These are phyloP conservation scores for Odontocerum albicorne DNA, from an alignment of 2,888 invertebrate species.

Conservation along the genomic window DNA sequence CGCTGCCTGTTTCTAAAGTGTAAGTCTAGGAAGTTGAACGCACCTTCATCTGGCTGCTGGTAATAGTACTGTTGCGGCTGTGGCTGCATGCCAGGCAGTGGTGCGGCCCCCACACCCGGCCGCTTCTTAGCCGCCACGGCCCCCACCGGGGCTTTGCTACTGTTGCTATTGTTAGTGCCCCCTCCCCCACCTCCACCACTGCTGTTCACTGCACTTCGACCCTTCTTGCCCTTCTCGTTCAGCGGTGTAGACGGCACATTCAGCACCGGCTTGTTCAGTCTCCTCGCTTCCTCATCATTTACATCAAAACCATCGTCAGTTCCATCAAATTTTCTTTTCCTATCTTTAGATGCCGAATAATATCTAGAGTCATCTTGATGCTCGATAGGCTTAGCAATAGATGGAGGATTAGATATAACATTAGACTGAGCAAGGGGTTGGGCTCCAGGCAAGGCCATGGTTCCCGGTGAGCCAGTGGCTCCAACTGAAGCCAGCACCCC, in stretches of 20 bases:
- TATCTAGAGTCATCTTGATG: slow-evolving; percentile 72
- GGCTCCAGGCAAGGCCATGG: slow-evolving; percentile 51
- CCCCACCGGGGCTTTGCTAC: slow-evolving; percentile 43
- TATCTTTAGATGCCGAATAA: slow-evolving; percentile 71
- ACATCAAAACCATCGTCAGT: slow-evolving; percentile 66
- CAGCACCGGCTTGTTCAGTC: slow-evolving; percentile 53
- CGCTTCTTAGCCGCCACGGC: slow-evolving; percentile 52
- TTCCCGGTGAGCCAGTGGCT: slow-evolving; percentile 44
- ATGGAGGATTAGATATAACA: slow-evolving; percentile 41
- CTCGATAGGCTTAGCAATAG: slow-evolving; percentile 50
- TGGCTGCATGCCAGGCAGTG: slow-evolving; percentile 53
- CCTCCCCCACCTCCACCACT: slow-evolving; percentile 46
- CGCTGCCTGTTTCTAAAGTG: slow-evolving; percentile 61
- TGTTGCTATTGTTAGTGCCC: slow-evolving; percentile 41
- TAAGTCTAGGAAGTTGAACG: slow-evolving; percentile 62
- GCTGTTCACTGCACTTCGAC: too few relatives aligned
- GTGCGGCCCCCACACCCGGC: slow-evolving; percentile 50
- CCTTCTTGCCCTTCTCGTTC: slow-evolving; percentile 53
- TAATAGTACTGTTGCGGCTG: slow-evolving; percentile 58
- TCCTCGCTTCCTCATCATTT: slow-evolving; percentile 55
- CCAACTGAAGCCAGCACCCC: slow-evolving; percentile 40
- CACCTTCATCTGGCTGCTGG: slow-evolving; percentile 61
- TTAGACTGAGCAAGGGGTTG: slow-evolving; percentile 44
- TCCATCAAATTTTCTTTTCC: slow-evolving; percentile 69
- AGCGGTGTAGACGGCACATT: slow-evolving; percentile 56